Percentiles rank a stretch among this genome's conserved stretches.
phyloP scores from a whole-genome alignment of 1,140 invertebrate species.

The Drosophila willistoni region DNA sequence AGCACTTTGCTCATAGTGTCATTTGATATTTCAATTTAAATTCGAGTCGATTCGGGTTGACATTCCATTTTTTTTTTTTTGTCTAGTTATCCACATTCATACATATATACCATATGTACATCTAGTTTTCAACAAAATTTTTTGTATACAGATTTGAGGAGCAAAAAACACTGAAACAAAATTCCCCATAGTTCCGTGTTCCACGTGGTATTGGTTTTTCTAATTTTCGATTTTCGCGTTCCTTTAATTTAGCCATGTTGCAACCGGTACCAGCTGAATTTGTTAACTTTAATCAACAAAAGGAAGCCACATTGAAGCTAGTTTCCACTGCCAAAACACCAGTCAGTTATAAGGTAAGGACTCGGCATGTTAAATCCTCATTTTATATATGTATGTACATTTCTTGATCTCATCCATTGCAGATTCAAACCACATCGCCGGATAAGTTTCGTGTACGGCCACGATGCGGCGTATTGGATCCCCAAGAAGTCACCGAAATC shows the following conservation, averaged over 20 bases:
- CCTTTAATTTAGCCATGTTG: constrained; percentile 63
- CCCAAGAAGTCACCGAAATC: constrained; percentile 82
- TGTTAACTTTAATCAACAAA: constrained; percentile 85
- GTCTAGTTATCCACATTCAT: not conserved
- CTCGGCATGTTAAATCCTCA: constrained; percentile 31
- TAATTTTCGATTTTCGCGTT: constrained; percentile 16
- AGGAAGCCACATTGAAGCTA: constrained; percentile 55
- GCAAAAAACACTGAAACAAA: not conserved
- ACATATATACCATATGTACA: not conserved
- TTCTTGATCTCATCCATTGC: not conserved
- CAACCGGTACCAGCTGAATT: constrained; percentile 87
- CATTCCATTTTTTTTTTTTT: not conserved
- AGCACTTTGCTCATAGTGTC: constrained; percentile 7
- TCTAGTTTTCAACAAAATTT: constrained; percentile 1
- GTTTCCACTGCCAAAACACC: constrained; percentile 40
- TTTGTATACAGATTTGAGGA: not conserved
- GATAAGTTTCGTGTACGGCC: constrained; percentile 96
- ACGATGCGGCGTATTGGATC: constrained; percentile 89
- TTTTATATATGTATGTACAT: too few relatives aligned
- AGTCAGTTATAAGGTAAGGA: constrained; percentile 65
- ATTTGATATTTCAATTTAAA: not conserved
- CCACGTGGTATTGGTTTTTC: constrained; percentile 3
- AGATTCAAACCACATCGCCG: constrained; percentile 85
- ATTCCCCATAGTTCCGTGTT: constrained; percentile 5
- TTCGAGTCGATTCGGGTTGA: not conserved